These are phyloP conservation scores for Neosalanx taihuensis DNA, from an alignment of 2,797 vertebrate species.

Conservation along the genomic window DNA sequence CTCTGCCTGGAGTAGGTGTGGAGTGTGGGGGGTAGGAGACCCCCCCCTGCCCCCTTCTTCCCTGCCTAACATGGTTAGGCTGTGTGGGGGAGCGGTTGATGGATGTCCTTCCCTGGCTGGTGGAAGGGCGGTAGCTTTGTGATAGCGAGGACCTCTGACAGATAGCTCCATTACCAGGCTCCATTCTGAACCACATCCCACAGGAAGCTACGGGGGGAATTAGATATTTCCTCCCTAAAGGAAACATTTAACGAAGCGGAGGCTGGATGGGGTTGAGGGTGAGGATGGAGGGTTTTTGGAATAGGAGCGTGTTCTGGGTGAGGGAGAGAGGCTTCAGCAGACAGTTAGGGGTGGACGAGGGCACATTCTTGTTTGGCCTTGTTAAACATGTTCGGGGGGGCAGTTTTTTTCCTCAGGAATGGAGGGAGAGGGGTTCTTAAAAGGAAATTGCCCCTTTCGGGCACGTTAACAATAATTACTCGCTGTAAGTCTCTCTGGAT, in stretches of 20 bases:
- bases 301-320: not conserved
- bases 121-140: not conserved
- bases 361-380: slow-evolving; percentile 20
- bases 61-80: not conserved
- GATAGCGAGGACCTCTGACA: slow-evolving; percentile 33
- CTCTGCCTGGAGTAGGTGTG: slow-evolving; percentile 5
- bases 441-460: not conserved
- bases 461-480: not conserved
- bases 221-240: not conserved
- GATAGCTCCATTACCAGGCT: slow-evolving; percentile 65
- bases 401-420: not conserved
- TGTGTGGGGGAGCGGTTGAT: not conserved
- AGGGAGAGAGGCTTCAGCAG: slow-evolving; percentile 44
- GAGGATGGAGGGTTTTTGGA: not conserved
- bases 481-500: too few relatives aligned
- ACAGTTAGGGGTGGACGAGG: slow-evolving; percentile 12
- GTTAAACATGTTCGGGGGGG: not conserved
- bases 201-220: slow-evolving; percentile 19
- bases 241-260: slow-evolving; percentile 26
- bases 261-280: slow-evolving; percentile 35
- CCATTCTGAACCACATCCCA: slow-evolving; percentile 58
- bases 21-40: not conserved
- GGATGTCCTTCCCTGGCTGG: not conserved
- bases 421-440: not conserved
- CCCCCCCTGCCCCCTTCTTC: not conserved